Evolutionary conservation across 2,888 invertebrate genomes (phyloP), one percentile per base, ranked within the genome.

Genomic region (Drosophila atripex): DNA sequence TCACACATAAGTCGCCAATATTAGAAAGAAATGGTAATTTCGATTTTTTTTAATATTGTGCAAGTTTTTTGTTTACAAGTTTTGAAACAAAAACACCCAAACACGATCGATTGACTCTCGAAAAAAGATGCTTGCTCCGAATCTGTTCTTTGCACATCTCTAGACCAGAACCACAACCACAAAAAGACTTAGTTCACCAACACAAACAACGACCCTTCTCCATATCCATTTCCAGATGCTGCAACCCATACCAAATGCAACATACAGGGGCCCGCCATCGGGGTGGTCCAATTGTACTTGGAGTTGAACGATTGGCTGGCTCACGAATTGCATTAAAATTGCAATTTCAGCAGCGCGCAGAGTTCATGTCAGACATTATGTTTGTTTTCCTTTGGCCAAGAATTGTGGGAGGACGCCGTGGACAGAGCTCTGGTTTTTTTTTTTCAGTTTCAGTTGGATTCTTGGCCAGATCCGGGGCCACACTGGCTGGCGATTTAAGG

Each of bases 261-360:
- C 21, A 38, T 63, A 35, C 50, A 51, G 65, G 50, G 54, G 57
- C 21, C 43, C 52, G 61, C 51, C 41, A 69, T 57, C 86, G 88
- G 86, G 86, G 86, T 86, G 86, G 86, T 86, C 86, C 88, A 86
- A 86, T 88, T 86, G 86, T 86, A 74, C 86, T 86, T 82, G 84
- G 82, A 86, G 80, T 82, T 82, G 82, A 82, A 82, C 82, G 82
- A 82, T 82, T 82, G 82, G 82, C 77, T 77, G 77, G 56, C 89
- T 90, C 89, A 90, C 90, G 89, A 90, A 89, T 89, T 90, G 90
- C 88, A 90, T 90, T 90, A 89, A 87, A 90, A 89, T 85, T 88
- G 89, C 89, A 90, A 90, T 89, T 86, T 89, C 80, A 88, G 88
- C 80, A 86, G 86, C 86, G 80, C 80, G 77, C 86, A 90, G 85